A percentile compares a stretch with the other conserved stretches of the same genome.
Conservation (phyloP, 2,888 invertebrate species). For the Candidula unifasciata region DNA sequence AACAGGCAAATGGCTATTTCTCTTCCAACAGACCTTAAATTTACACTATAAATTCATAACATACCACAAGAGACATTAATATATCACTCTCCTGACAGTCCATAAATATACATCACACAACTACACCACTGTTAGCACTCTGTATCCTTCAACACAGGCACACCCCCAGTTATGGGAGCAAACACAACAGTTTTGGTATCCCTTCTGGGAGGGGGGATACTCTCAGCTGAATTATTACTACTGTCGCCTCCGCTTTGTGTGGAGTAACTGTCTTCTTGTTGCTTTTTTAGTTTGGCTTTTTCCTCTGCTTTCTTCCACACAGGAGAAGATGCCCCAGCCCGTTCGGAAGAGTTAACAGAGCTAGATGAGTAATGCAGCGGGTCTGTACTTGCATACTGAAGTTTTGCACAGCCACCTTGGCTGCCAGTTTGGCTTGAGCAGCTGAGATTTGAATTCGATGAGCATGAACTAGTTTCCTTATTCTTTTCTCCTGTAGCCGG, state of each 20-base stretch:
- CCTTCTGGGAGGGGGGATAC: conserved; percentile 50
- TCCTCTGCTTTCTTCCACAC: conserved; percentile 49
- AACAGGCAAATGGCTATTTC: too few relatives aligned
- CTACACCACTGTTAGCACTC: conserved; percentile 56
- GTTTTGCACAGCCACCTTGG: conserved; percentile 81
- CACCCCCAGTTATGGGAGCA: conserved; percentile 53
- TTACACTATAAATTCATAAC: too few relatives aligned
- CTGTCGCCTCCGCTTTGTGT: conserved; percentile 52
- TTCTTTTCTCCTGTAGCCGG: conserved; percentile 39
- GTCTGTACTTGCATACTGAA: conserved; percentile 95
- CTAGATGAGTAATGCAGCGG: conserved; percentile 92
- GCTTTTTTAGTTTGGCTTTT: conserved; percentile 38
- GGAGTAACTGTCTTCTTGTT: conserved; percentile 47
- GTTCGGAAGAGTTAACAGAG: conserved; percentile 83
- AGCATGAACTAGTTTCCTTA: conserved; percentile 46
- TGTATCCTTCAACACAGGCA: conserved; percentile 60
- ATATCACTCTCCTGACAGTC: too few relatives aligned
- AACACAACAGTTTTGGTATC: conserved; percentile 64
- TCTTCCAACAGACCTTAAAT: neutral
- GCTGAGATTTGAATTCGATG: conserved; percentile 68
- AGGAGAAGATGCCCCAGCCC: conserved; percentile 81
- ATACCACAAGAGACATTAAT: too few relatives aligned
- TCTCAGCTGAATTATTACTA: conserved; percentile 54
- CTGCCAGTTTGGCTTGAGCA: conserved; percentile 64
- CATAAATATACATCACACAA: neutral